Evolutionary conservation across 2,113 vertebrate species (phyloP), one percentile per base, ranked within the genome.

Genomic region (Cephalopterus ornatus): DNA sequence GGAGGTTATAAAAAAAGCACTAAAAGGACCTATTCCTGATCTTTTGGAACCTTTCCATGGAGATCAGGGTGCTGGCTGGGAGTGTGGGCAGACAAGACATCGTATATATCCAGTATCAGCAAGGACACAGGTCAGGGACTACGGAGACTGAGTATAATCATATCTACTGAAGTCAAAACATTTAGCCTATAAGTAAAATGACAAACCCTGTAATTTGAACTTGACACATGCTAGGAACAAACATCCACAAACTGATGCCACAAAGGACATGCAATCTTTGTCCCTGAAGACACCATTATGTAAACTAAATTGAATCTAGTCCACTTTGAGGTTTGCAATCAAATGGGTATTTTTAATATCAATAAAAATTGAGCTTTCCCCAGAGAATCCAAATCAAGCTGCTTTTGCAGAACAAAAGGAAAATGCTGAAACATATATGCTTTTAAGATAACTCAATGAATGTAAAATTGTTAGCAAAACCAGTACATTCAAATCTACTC

Each of bases 321-420:
- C 86, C 50, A 93, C 88, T 81, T 82, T 83, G 87, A 92, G 91
- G 80, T 88, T 89, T 88, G 56, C 93, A 94, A 95, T 97, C 92
- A 95, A 97, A 79, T 86, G 76, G 71, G 73, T 92, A 77, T 85
- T 85, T 94, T 90, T 39, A 96, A 96, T 97, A 97, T 95, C 91
- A 96, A 94, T 96, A 94, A 95, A 97, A 96, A 92, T 42, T 53
- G 56, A 82, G 72, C 41, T 79, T 95, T 95, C 96, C 97, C 96
- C 56, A 41, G 81, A 94, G 95, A 94, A 90, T 94, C 66, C 79
- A 95, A 95, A 76, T 74, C 71, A 93, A 97, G 89, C 77, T 47
- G 78, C 77, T 82, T 79, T 96, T 5, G 2, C 67, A 95, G 95
- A 94, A 96, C 92, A 87, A 95, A 93, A 96, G 88, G 53, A 59